Evolutionary conservation across 2,888 invertebrate species (phyloP), one percentile per base, ranked within the genome.

Genomic region (Zonitis immaculata): DNA sequence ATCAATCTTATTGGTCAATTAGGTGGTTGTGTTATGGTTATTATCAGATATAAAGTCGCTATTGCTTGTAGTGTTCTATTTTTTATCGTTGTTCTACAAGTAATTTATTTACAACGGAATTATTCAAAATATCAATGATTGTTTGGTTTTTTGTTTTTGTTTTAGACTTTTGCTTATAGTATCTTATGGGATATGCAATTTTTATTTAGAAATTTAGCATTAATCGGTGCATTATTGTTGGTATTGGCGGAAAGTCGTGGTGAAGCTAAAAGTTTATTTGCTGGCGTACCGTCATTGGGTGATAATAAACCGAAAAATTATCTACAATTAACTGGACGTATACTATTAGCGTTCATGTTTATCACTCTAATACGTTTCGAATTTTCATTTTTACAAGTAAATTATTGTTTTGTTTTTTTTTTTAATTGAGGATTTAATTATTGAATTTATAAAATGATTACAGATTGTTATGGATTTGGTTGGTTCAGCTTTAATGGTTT

Each of bases 171-270:
- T 67, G 95, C 95, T 1, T 95, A 95, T 79, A 93, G 95, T 75
- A 98, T 99, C 78, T 79, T 99, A 52, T 99, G 98, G 97, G 98
- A 99, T 76, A 75, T 96, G 72, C 96, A 96, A 76, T 99, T 99
- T 79, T 80, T 99, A 56, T 86, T 97, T 62, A 86, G 99, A 57
- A 99, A 99, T 78, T 78, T 99, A 66, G 97, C 99, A 9, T 84
- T 99, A 49, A 93, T 96, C 66, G 99, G 99, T 54, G 98, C 98
- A n/a, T 82, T 99, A 8, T 78, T 99, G 39, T 81, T 99, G 43
- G 91, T 99, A 47, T 75, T 98, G 63, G 99, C 99, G n/a, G 99
- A 99, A 78, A 89, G 93, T 49, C 83, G 92, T 58, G 91, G 89
- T 4, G 96, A 97, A 76, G 94, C 93, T 26, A 89, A 91, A 66